These are phyloP conservation scores for Drosophila yooni DNA, from an alignment of 2,888 invertebrate genomes.

Conservation along the genomic window DNA sequence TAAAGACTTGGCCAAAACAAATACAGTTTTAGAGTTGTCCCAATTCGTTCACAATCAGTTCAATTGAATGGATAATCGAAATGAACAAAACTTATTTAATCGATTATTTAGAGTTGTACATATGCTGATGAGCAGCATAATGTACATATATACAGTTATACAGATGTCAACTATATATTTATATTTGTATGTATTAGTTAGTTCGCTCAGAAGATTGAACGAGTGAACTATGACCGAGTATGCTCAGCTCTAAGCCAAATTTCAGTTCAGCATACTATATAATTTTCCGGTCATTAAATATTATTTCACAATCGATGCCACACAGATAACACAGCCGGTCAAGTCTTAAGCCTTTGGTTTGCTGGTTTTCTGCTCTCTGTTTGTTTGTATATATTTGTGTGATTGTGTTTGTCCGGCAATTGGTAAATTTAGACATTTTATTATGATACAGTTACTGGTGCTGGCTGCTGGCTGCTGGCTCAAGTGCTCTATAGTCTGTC, in stretches of 20 bases:
- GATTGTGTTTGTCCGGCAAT: slow-evolving; percentile 34
- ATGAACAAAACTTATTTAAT: neutral
- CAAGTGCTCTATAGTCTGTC: slow-evolving; percentile 5
- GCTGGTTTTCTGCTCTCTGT: slow-evolving; percentile 36
- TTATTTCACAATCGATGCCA: slow-evolving; percentile 75
- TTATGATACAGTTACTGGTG: slow-evolving; percentile 67
- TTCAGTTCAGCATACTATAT: slow-evolving; percentile 65
- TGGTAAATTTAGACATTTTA: slow-evolving; percentile 74
- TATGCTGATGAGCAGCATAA: neutral
- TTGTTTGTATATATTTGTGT: slow-evolving; percentile 20
- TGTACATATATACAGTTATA: neutral
- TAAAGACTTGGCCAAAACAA: slow-evolving; percentile 35
- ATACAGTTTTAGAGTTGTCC: neutral
- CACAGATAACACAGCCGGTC: slow-evolving; percentile 32
- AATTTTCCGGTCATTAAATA: slow-evolving; percentile 81
- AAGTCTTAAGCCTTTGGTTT: slow-evolving; percentile 54
- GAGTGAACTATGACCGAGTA: neutral
- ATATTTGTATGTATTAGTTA: neutral
- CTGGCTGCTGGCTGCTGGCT: slow-evolving; percentile 6
- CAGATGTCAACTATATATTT: neutral
- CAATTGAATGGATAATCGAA: slow-evolving; percentile 4
- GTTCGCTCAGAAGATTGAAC: neutral
- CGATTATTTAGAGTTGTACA: neutral
- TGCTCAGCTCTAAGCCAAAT: slow-evolving; percentile 22
- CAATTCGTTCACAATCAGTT: neutral